Percentiles rank a stretch among this genome's conserved stretches.
Evolutionary conservation across 2,888 invertebrate genomes (phyloP).

Genomic region (Mesorhabditis sp.): DNA sequence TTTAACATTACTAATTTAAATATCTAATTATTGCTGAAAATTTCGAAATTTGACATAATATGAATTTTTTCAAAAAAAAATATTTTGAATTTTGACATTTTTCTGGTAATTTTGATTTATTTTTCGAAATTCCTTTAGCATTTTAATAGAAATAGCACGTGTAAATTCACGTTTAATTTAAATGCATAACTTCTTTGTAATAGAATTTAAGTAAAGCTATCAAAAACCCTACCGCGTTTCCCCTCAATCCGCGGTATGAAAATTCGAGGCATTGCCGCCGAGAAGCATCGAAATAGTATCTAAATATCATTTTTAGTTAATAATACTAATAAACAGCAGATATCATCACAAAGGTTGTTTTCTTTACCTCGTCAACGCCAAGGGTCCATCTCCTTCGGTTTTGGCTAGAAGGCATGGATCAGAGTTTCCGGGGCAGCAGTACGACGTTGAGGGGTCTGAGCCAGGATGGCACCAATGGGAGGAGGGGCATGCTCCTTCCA

Average conservation of each 20-base stretch:
- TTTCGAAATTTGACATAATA: not conserved
- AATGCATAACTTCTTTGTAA: too few species aligned
- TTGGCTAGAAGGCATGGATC: conserved; percentile 40
- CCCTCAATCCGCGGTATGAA: conserved; percentile 44
- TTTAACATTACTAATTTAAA: not conserved
- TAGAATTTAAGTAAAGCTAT: too few species aligned
- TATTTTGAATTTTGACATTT: too few species aligned
- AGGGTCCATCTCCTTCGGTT: conserved; percentile 42
- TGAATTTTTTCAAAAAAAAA: too few species aligned
- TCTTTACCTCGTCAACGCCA: conserved; percentile 15
- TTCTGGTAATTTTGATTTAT: too few species aligned
- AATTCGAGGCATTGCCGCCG: conserved; percentile 43
- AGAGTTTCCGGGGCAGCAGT: conserved; percentile 47
- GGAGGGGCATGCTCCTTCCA: conserved; percentile 33
- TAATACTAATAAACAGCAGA: too few species aligned
- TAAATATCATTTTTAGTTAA: not conserved
- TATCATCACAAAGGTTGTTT: not conserved
- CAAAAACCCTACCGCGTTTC: conserved; percentile 38
- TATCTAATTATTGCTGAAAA: not conserved
- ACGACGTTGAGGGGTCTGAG: conserved; percentile 33
- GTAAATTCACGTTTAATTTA: too few species aligned
- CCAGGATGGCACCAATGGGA: conserved; percentile 50
- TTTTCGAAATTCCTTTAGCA: too few species aligned
- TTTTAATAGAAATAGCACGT: too few species aligned
- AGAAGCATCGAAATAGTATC: conserved; percentile 47